Evolutionary conservation across 2,113 vertebrate species (phyloP), one percentile per base, ranked within the genome.

Genomic region (Dipodomys spectabilis): DNA sequence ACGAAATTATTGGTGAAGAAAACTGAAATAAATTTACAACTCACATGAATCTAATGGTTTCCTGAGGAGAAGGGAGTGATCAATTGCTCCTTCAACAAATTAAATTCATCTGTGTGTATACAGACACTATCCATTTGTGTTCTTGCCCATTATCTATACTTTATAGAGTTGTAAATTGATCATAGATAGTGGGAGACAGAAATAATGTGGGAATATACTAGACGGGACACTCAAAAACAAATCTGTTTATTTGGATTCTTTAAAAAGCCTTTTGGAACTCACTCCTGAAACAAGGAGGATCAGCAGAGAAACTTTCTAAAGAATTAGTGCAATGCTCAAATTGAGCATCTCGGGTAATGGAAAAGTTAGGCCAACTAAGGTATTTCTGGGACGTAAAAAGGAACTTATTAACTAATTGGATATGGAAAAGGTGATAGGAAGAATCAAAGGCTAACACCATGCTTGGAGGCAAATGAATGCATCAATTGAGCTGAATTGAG

Each of bases 181-280:
- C 84, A 95, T 80, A 95, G 15, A 65, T 20, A 62, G 57, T 45
- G 7, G 57, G 90, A 89, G 6, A 18, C 60, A 86, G 87, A 87
- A 93, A 82, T 64, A 78, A 77, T 15, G 62, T 80, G 39, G 9
- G 22, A 78, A 28, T 23, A 0, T 44, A 15, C 15, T 60, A 91
- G 13, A 44, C 5, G 79, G 74, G 45, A 30, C 39, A 84, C 27
- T 79, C 18, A 75, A 5, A 6, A 74, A 45, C 60, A 28, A 39
- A 10, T 49, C 67, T 39, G 60, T 64, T 49, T 74, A 16, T 62
- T 88, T 81, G 30, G 49, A 32, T 82, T 23, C 65, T 86, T 88
- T 84, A 53, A 20, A 73, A 94, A 89, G 4, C 28, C 57, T 90
- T 88, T 45, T 15, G 16, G 45, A 82, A 10, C 27, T 79, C 64